Base-by-base conservation (phyloP, 1,140 invertebrate species). In the Whitmania pigra region DNA sequence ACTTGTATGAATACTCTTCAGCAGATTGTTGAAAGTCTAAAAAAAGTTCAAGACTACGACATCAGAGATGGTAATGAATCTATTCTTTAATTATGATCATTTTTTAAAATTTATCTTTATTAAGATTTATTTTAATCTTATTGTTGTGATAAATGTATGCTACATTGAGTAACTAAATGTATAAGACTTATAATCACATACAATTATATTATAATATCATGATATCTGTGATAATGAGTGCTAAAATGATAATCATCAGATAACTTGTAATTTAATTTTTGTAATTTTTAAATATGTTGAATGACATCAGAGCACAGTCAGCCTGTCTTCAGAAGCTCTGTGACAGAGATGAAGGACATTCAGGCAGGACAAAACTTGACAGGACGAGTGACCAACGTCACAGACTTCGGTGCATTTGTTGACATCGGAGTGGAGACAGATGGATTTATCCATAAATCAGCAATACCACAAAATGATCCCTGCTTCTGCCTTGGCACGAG, bases 321-420 rank as follows among this genome's bases (percentile, higher is more conserved):
- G 57, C 89, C 89, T 7, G 76, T 90, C 11, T 91, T 92, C 77
- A 85, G 86, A 66, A 86, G 86, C 75, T 86, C 85, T 60, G 75
- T 89, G 13, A 86, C 80, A 0, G 81, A 80, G 36, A 81, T 90
- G 15, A 80, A 85, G 4, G 87, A 89, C 75, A 78, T 92, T 0
- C 79, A 77, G 67, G 60, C 77, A 13, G 87, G 86, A 0, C 80
- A 82, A 49, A 76, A 79, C 54, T 76, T 90, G 74, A 85, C 84
- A 76, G 85, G 85, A 20, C 75, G 79, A 67, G 78, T 82, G 15
- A 78, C 72, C 1, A 96, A 95, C 80, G 87, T 91, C 0, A 92
- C 91, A 0, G 87, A 90, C 75, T 95, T 95, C 81, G 93, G 93
- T 20, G 87, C 88, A 55, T 96, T 95, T 81, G 89, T 94, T 6